Evolutionary conservation across 2,113 vertebrate genomes (phyloP).

Genomic region (Numenius arquata): DNA sequence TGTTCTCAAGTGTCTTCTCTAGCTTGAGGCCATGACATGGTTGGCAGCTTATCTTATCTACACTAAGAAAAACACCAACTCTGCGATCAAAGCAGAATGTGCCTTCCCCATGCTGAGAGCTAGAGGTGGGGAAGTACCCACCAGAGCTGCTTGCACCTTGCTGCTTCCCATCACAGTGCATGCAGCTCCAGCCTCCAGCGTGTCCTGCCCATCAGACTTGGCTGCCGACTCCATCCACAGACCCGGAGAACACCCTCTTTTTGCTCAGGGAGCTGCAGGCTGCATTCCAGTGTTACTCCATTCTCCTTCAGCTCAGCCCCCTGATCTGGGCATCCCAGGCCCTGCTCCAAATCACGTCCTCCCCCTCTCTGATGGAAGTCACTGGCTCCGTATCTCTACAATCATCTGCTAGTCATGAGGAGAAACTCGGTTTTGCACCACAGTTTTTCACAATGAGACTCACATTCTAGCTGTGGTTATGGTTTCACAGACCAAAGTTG

Average conservation of each 20-base stretch:
- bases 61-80: not conserved
- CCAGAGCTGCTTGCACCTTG: not conserved
- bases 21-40: not conserved
- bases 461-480: constrained; percentile 39
- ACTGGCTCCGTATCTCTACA: not conserved
- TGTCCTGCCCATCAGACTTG: not conserved
- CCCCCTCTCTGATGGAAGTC: not conserved
- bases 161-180: not conserved
- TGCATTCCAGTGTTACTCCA: rapidly evolving
- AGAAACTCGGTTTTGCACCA: not conserved
- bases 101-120: not conserved
- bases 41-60: not conserved
- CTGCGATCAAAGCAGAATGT: not conserved
- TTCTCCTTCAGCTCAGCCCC: not conserved
- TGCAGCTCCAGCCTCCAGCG: not conserved
- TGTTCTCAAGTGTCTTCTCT: not conserved
- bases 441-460: constrained; percentile 45
- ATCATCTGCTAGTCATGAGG: not conserved
- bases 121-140: not conserved
- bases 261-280: not conserved
- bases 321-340: not conserved
- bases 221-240: not conserved
- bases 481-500: constrained; percentile 30
- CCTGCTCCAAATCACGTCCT: not conserved
- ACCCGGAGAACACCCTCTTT: not conserved